Conservation (phyloP, 2,797 vertebrate genomes). For the Triplophysa yarkandensis region DNA sequence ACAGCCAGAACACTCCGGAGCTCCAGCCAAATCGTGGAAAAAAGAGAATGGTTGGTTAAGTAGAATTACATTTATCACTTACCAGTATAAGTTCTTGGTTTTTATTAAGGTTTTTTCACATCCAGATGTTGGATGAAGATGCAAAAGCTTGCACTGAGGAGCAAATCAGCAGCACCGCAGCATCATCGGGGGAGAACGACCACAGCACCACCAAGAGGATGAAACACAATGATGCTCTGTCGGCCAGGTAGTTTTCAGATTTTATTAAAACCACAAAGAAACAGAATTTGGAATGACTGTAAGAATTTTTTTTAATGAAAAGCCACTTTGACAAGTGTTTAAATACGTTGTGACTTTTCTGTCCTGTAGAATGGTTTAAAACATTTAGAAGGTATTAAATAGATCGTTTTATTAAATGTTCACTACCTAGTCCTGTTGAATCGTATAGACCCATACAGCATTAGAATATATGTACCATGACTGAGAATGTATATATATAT, state of each 20-base stretch:
- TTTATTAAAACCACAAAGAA: not conserved
- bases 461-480: not conserved
- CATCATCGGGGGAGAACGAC: constrained; percentile 68
- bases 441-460: not conserved
- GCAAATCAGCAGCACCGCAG: constrained; percentile 65
- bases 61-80: not conserved
- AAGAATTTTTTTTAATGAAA: not conserved
- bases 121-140: constrained; percentile 70
- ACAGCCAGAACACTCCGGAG: constrained; percentile 21
- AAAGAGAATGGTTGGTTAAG: constrained; percentile 71
- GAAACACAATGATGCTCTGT: constrained; percentile 69
- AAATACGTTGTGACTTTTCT: too few relatives aligned
- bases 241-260: constrained; percentile 61
- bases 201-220: constrained; percentile 79
- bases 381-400: not conserved
- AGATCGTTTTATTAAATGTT: too few relatives aligned
- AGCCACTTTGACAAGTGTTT: not conserved
- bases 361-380: not conserved
- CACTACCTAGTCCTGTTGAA: not conserved
- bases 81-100: not conserved
- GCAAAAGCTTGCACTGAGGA: constrained; percentile 64
- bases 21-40: constrained; percentile 61
- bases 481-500: not conserved
- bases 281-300: not conserved
- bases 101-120: constrained; percentile 57